phyloP scores from a whole-genome alignment of 2,888 invertebrate genomes.

The Nomada fabriciana region DNA sequence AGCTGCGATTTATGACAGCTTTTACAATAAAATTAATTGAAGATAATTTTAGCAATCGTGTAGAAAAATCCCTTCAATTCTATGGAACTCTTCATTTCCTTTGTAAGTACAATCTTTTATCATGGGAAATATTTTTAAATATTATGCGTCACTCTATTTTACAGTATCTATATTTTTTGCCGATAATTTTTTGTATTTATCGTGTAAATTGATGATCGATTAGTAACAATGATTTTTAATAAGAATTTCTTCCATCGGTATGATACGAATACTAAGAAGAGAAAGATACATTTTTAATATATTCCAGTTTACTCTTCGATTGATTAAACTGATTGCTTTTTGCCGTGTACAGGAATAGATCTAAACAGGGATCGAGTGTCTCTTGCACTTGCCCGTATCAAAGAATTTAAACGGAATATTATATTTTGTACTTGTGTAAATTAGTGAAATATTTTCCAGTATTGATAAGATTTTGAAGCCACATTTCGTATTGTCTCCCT shows the following conservation, averaged over 20 bases:
- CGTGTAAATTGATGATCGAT: slow-evolving; percentile 17
- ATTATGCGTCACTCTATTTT: slow-evolving; percentile 30
- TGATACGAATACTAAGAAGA: slow-evolving; percentile 8
- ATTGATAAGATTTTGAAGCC: slow-evolving; percentile 77
- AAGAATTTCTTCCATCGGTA: neutral
- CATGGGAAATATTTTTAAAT: slow-evolving; percentile 49
- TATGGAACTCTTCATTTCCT: slow-evolving; percentile 10
- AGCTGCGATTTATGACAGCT: slow-evolving; percentile 3
- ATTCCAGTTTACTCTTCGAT: slow-evolving; percentile 1
- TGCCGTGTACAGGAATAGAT: slow-evolving; percentile 58
- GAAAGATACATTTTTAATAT: slow-evolving; percentile 32
- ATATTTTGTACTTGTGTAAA: slow-evolving; percentile 80
- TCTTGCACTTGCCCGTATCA: slow-evolving; percentile 75
- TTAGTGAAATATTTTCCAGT: slow-evolving; percentile 79
- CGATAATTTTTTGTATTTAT: slow-evolving; percentile 26
- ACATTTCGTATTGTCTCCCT: slow-evolving; percentile 64
- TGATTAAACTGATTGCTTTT: slow-evolving; percentile 29
- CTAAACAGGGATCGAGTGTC: slow-evolving; percentile 73
- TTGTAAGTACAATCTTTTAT: slow-evolving; percentile 50
- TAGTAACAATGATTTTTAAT: slow-evolving; percentile 25
- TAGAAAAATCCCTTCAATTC: neutral
- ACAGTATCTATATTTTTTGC: neutral
- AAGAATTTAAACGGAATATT: slow-evolving; percentile 72
- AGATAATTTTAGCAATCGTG: neutral
- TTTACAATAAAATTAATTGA: neutral